Evolutionary conservation across 2,113 vertebrate genomes (phyloP), one percentile per base, ranked within the genome.

Genomic region (Actenoides lindsayi): DNA sequence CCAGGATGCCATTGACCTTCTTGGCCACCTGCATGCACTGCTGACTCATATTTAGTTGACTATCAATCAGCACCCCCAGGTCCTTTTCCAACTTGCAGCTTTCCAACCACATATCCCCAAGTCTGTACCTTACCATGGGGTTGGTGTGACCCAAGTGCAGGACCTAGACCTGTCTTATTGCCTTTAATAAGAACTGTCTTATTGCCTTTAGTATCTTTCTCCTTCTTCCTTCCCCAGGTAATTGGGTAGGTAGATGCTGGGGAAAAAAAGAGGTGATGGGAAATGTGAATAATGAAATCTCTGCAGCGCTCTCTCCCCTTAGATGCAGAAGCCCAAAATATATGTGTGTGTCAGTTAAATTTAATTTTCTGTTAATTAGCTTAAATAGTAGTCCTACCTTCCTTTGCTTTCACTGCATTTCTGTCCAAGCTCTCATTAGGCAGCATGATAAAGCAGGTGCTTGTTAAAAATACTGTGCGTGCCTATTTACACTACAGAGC

Each of bases 301-400:
- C 69, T 78, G 35, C 87, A 91, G 73, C 41, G 13, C 63, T 81
- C 74, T 74, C 87, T 94, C 30, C 46, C 50, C 67, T 86, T 79
- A 69, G 59, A 94, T 92, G 67, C 70, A 69, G 59, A 51, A 91
- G 76, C 89, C 68, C 30, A 28, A 94, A 96, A 94, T 96, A 82
- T 87, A 93, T 96, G 56, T 70, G 56, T 94, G 85, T 93, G 96
- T 94, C 91, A 90, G 88, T 96, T 95, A 87, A 96, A 94, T 96
- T 97, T 97, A 96, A 96, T 98, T 96, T 84, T 59, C 69, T 92
- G 83, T 96, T 98, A 97, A 96, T 97, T 97, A 94, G 90, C 90
- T 93, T 93, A 95, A 97, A 95, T 97, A 90, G 67, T 94, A 95
- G 89, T 9, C 76, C 89, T 92, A 48, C 94, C 63, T 92, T 71